Conservation (phyloP, 2,888 invertebrate genomes). For the Palloptera scutellata region DNA sequence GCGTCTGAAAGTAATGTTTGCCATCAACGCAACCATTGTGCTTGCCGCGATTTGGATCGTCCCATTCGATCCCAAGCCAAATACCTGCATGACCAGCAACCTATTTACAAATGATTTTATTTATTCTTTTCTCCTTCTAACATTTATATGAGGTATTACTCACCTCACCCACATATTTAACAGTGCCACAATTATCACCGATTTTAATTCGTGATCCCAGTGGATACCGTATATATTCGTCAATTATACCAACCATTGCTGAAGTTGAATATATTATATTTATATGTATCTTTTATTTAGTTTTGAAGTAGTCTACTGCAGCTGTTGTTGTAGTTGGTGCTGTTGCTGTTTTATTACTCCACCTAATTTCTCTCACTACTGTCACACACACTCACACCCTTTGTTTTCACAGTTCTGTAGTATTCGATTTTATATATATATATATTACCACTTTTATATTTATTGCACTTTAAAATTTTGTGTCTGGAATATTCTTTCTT, state of each 20-base stretch:
- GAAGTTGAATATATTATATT: background rate
- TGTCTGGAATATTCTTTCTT: constrained; percentile 3
- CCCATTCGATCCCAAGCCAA: constrained; percentile 99
- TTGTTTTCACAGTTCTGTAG: constrained; percentile 2
- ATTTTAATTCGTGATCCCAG: constrained; percentile 60
- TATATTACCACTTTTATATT: background rate
- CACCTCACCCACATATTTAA: constrained; percentile 79
- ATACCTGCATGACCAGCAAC: constrained; percentile 74
- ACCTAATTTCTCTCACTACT: background rate
- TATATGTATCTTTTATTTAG: too few species aligned
- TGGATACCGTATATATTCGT: constrained; percentile 61
- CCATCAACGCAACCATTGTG: constrained; percentile 89
- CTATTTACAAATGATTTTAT: constrained; percentile 41
- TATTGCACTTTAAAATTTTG: constrained; percentile 19
- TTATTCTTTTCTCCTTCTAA: background rate
- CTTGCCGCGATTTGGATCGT: constrained; percentile 86
- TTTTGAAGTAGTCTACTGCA: background rate
- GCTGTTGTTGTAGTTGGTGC: background rate
- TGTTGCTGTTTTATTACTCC: background rate
- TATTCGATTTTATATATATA: background rate
- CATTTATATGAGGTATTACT: constrained; percentile 55
- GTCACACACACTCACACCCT: too few species aligned
- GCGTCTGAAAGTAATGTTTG: constrained; percentile 80
- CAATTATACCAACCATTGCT: constrained; percentile 61
- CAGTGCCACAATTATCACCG: constrained; percentile 67